A percentile compares a stretch with the other conserved stretches of the same genome.
These are phyloP conservation scores for Trichomalopsis sarcophagae DNA, from an alignment of 1,140 invertebrate genomes.

Conservation along the genomic window DNA sequence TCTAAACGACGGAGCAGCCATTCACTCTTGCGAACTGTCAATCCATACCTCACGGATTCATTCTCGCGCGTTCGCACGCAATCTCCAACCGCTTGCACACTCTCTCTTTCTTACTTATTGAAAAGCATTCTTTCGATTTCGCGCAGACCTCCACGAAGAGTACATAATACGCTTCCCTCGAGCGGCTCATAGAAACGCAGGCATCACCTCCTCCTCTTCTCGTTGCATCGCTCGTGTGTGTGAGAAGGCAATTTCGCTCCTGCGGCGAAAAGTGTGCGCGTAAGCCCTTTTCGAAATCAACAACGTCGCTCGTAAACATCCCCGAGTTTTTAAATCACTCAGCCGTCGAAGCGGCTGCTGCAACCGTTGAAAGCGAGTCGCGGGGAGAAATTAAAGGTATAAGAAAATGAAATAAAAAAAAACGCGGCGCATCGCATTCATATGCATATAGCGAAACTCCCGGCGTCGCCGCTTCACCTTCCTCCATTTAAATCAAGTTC, in stretches of 20 bases:
- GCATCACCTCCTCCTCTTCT: background rate
- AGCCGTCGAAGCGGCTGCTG: slow-evolving; percentile 9
- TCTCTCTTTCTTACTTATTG: slow-evolving; percentile 25
- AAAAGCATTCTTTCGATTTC: slow-evolving; percentile 48
- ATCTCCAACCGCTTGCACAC: background rate
- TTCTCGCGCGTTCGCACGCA: background rate
- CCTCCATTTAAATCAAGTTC: slow-evolving; percentile 47
- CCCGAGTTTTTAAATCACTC: slow-evolving; percentile 48
- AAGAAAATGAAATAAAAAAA: background rate
- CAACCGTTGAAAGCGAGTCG: background rate
- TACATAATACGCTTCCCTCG: background rate
- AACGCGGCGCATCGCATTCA: slow-evolving; percentile 13
- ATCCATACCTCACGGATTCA: background rate
- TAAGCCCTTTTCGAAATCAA: background rate
- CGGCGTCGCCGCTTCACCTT: slow-evolving; percentile 40
- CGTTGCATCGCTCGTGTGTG: slow-evolving; percentile 18
- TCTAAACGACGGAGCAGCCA: background rate
- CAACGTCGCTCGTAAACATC: slow-evolving; percentile 44
- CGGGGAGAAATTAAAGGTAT: background rate
- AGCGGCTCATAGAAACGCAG: background rate
- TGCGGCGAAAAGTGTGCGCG: background rate
- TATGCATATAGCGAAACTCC: slow-evolving; percentile 53
- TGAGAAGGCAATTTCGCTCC: slow-evolving; percentile 32
- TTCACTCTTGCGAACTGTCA: background rate
- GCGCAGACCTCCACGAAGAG: background rate